Conservation (phyloP, 2,888 invertebrate species). For the Aproaerema taeniolella region DNA sequence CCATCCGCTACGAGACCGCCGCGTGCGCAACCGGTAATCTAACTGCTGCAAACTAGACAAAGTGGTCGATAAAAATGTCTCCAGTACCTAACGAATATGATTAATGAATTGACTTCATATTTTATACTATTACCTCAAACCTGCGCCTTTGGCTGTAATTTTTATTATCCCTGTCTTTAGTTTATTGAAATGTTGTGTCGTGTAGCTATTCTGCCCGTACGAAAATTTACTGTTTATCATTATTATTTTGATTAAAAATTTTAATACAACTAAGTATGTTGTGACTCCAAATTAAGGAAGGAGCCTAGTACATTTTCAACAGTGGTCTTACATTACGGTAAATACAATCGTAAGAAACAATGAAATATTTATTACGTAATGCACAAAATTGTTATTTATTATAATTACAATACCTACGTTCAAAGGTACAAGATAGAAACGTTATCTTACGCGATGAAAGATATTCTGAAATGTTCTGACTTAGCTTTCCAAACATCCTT, state of each 20-base stretch:
- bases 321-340: constrained; percentile 73
- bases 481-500: constrained; percentile 65
- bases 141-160: constrained; percentile 70
- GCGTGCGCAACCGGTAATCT: constrained; percentile 26
- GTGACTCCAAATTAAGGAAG: constrained; percentile 53
- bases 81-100: constrained; percentile 73
- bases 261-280: constrained; percentile 70
- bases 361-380: constrained; percentile 75
- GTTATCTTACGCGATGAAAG: constrained; percentile 74
- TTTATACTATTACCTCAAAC: constrained; percentile 74
- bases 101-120: constrained; percentile 76
- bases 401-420: constrained; percentile 76
- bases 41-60: constrained; percentile 53
- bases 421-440: constrained; percentile 75
- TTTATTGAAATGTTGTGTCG: constrained; percentile 68
- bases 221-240: constrained; percentile 53
- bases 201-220: constrained; percentile 56
- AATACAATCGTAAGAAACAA: constrained; percentile 76
- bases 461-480: constrained; percentile 71
- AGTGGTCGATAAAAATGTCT: constrained; percentile 59
- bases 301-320: constrained; percentile 61
- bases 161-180: constrained; percentile 71
- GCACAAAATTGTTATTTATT: constrained; percentile 74
- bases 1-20: constrained; percentile 25
- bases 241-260: constrained; percentile 66